A percentile compares a stretch with the other conserved stretches of the same genome.
Evolutionary conservation across 2,797 vertebrate genomes (phyloP).

Genomic region (Hoplostethus mediterraneus): DNA sequence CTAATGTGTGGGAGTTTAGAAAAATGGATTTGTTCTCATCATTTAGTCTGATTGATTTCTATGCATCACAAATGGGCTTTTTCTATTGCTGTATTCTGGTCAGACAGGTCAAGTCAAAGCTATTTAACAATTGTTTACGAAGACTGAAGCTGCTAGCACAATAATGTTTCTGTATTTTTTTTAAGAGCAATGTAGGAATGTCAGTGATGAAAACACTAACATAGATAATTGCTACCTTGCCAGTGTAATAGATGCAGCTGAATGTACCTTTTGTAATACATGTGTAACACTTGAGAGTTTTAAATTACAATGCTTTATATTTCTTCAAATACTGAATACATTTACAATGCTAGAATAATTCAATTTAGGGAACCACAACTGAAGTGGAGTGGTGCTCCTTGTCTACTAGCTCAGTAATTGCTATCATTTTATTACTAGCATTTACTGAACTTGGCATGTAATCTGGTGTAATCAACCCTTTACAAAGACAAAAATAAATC

Average conservation of each 20-base stretch:
- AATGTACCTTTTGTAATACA: conserved; percentile 71
- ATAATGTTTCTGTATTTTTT: conserved; percentile 40
- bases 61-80: conserved; percentile 53
- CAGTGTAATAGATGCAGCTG: conserved; percentile 39
- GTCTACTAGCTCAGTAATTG: conserved; percentile 17
- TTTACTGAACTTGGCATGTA: conserved; percentile 17
- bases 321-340: conserved; percentile 46
- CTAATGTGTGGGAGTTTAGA: conserved; percentile 21
- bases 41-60: conserved; percentile 49
- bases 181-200: conserved; percentile 43
- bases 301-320: conserved; percentile 59
- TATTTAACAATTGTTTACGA: conserved; percentile 47
- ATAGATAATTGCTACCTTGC: conserved; percentile 38
- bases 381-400: conserved; percentile 23
- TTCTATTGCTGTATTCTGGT: conserved; percentile 34
- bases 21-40: conserved; percentile 16
- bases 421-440: conserved; percentile 17
- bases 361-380: conserved; percentile 11
- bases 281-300: conserved; percentile 41
- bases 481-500: conserved; percentile 5
- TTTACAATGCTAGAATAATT: conserved; percentile 9
- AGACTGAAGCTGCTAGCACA: conserved; percentile 53
- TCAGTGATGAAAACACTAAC: conserved; percentile 58
- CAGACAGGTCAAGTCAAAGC: conserved; percentile 44
- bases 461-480: background rate